These are phyloP conservation scores for Centropus unirufus DNA, from an alignment of 2,113 vertebrate species.

Conservation along the genomic window DNA sequence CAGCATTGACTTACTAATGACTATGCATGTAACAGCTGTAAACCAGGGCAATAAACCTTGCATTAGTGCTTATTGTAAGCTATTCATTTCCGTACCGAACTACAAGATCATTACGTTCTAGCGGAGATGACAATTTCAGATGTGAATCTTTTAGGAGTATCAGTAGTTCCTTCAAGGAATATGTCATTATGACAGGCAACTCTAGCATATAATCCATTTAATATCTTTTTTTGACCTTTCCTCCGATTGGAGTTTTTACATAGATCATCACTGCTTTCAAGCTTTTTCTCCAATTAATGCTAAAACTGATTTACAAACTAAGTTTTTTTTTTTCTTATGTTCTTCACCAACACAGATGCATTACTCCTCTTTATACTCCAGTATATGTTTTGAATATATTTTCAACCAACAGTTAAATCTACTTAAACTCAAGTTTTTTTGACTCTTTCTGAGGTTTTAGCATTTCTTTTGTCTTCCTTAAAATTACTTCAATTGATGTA, in stretches of 20 bases:
- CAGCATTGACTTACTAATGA: not conserved
- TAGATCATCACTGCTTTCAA: not conserved
- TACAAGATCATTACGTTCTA: not conserved
- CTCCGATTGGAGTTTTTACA: not conserved
- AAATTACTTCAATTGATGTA: not conserved
- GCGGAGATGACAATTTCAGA: not conserved
- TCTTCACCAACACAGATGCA: not conserved
- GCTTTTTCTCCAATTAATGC: not conserved
- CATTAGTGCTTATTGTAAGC: not conserved
- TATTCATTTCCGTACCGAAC: not conserved
- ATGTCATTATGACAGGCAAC: not conserved
- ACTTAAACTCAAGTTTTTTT: too few species aligned
- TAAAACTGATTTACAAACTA: not conserved
- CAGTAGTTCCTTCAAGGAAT: not conserved
- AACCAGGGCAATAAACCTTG: not conserved
- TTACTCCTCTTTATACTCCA: not conserved
- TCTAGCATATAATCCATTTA: not conserved
- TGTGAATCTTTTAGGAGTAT: not conserved
- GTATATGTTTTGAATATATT: too few species aligned
- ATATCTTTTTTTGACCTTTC: not conserved
- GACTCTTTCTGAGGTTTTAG: not conserved
- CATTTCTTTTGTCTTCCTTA: accelerated
- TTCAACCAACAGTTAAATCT: too few species aligned
- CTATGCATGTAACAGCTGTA: not conserved
- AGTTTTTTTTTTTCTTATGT: not conserved